A percentile compares a stretch with the other conserved stretches of the same genome.
These are phyloP conservation scores for Oryzias dopingdopingensis DNA, from an alignment of 2,797 vertebrate species.

Conservation along the genomic window DNA sequence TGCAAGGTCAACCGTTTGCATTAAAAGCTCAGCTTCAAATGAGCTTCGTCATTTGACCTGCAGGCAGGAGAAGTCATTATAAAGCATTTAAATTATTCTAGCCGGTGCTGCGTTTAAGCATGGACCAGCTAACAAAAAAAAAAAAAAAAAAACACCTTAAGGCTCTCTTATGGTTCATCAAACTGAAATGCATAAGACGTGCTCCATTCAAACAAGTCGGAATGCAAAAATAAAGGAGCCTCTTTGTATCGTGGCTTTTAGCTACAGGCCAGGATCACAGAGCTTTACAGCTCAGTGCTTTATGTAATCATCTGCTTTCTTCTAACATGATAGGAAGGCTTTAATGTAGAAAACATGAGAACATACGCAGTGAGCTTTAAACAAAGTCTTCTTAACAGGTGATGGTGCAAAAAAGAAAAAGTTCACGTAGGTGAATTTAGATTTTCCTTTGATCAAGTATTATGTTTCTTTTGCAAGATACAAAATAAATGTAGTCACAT, in stretches of 20 bases:
- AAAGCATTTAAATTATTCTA: conserved; percentile 18
- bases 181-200: conserved; percentile 13
- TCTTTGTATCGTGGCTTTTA: conserved; percentile 39
- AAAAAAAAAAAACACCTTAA: conserved; percentile 9
- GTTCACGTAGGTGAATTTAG: too few relatives aligned
- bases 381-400: conserved; percentile 27
- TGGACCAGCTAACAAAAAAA: conserved; percentile 2
- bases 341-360: conserved; percentile 38
- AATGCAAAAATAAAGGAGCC: conserved; percentile 39
- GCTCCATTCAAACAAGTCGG: conserved; percentile 38
- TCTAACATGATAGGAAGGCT: conserved; percentile 38
- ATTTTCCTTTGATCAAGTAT: conserved; percentile 1
- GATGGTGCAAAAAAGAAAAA: conserved; percentile 21
- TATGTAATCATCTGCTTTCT: conserved; percentile 48
- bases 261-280: conserved; percentile 59
- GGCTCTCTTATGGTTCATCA: conserved; percentile 19
- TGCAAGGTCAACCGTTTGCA: conserved; percentile 20
- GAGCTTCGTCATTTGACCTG: conserved; percentile 6
- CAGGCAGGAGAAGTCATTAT: conserved; percentile 4
- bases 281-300: conserved; percentile 53
- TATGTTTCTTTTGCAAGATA: conserved; percentile 14
- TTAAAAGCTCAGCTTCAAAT: conserved; percentile 14
- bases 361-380: conserved; percentile 27
- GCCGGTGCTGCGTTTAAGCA: not conserved
- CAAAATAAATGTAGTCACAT: too few relatives aligned